Evolutionary conservation across 2,113 vertebrate genomes (phyloP), one percentile per base, ranked within the genome.

Genomic region (Glaucomys volans): DNA sequence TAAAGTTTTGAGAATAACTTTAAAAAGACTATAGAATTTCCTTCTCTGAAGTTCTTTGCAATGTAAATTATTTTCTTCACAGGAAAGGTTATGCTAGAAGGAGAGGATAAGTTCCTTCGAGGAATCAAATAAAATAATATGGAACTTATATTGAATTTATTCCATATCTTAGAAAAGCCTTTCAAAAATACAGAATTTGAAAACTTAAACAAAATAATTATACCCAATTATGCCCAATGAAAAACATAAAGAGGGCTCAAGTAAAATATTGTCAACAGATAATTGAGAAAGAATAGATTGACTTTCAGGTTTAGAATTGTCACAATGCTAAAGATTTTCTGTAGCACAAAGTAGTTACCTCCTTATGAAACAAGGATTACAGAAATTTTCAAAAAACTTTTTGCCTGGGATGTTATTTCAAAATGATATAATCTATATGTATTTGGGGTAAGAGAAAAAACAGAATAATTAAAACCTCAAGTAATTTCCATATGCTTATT

Each of bases 401-500:
- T 87, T 89, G 32, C 52, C n/a, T 77, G 22, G 30, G 12, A 96
- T 75, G 26, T 17, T 75, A 75, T 90, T 81, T 77, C 82, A 94
- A 89, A 91, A 85, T 4, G 77, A 3, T 35, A 94, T 40, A 44
- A 85, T 42, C 52, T 76, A 5, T 6, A 42, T 4, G 0, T 74
- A 72, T 9, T 64, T 26, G 52, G 30, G 7, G 4, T 57, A 84
- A 90, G 80, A 66, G 8, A 28, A 42, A 95, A 86, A 35, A 54
- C 24, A 54, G 24, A 76, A 94, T 32, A 87, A 87, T 91, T 4
- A 64, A 84, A 35, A 16, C 24, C 20, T 76, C 84, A 74, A 59
- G 66, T 42, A 83, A 95, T n/a, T 87, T 92, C 59, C 62, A 87
- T 5, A 77, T 40, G 6, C 14, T 97, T 74, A 87, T 17, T 44